Conservation (phyloP, 1,140 invertebrate species). For the Sminthurinus signatus region DNA sequence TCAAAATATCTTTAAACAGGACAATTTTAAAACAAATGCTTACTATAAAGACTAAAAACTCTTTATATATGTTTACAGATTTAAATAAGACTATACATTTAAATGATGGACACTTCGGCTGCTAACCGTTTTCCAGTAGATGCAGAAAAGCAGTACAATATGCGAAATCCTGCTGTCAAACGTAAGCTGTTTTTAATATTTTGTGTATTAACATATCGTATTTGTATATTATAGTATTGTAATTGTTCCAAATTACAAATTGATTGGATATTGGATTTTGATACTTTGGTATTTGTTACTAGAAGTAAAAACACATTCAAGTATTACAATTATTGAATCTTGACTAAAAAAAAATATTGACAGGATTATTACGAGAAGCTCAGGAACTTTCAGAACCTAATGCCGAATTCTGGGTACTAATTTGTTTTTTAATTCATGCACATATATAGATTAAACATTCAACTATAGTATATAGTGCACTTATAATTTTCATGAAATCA, state of each 20-base stretch:
- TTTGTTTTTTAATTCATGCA: too few relatives aligned
- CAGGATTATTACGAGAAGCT: constrained; percentile 88
- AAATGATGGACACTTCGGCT: too few relatives aligned
- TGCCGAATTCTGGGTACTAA: constrained; percentile 82
- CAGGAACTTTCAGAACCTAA: constrained; percentile 72
- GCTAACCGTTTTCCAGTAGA: too few relatives aligned
- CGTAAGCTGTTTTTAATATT: neutral
- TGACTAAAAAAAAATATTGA: constrained; percentile 69
- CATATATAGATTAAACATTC: too few relatives aligned
- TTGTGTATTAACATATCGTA: neutral
- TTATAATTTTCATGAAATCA: too few relatives aligned
- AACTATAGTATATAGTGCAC: too few relatives aligned
- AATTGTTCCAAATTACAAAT: neutral
- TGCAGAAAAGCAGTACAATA: constrained; percentile 13
- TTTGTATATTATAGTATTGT: neutral
- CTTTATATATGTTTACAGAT: too few relatives aligned
- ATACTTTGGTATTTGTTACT: neutral
- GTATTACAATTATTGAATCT: neutral
- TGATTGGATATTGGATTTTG: neutral
- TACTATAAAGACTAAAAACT: too few relatives aligned
- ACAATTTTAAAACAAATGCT: neutral
- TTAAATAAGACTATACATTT: too few relatives aligned
- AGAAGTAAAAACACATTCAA: neutral
- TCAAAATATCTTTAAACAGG: neutral
- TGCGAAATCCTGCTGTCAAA: constrained; percentile 20